Evolutionary conservation across 2,888 invertebrate species (phyloP), one percentile per base, ranked within the genome.

Genomic region (Steromphala cineraria): DNA sequence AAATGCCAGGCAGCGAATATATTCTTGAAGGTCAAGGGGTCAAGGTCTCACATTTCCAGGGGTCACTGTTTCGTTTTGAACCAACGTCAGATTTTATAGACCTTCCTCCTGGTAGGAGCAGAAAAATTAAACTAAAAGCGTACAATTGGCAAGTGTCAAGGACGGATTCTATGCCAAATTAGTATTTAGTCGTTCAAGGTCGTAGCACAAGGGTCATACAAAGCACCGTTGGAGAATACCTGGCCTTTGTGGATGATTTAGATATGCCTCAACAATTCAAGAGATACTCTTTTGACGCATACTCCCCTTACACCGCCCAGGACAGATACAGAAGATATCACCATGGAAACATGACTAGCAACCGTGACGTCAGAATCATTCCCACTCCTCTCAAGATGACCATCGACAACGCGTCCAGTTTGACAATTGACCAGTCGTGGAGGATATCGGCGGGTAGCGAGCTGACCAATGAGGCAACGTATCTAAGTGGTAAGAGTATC

Each of bases 161-260:
- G 52, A 88, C 89, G 0, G 89, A 89, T 40, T 77, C 85, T 4
- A 86, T 89, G 86, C 90, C 89, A 2, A 85, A 88, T 53, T 91
- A 89, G 90, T 85, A 83, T 67, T 13, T 85, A 0, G 67, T 56
- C 13, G 78, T 55, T 0, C 80, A 78, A 5, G 83, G 80, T 10
- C 76, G 82, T 0, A 17, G 79, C 2, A 82, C 88, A 0, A 53
- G 52, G 21, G 75, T 84, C 2, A 78, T 88, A 5, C 31, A 75
- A 7, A 85, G 82, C 67, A 88, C 88, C 0, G 77, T 36, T 0
- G 86, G 85, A 5, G 84, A 85, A 67, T 55, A 78, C 8, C 76
- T 86, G 24, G 56, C 67, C 2, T 88, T 86, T 67, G 87, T 87
- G 19, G 77, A 80, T 1, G 75, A 78, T 28, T 84, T 84, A 53